Conservation (phyloP, 2,888 invertebrate genomes). For the Eristalinus sepulchralis region DNA sequence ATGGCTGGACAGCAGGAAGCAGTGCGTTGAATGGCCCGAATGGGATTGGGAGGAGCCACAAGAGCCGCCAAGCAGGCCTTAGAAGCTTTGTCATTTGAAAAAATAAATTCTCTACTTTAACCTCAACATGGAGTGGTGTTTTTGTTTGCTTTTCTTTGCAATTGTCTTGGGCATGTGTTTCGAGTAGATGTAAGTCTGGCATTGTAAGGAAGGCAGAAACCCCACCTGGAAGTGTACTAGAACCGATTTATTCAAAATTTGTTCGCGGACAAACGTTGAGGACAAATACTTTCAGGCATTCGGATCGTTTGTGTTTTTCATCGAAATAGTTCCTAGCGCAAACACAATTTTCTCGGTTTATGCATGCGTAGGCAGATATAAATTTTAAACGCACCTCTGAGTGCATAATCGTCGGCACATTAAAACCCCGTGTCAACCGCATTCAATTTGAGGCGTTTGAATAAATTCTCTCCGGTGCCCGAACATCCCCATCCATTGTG, state of each 20-base stretch:
- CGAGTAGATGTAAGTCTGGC: no score
- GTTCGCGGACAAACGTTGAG: no score
- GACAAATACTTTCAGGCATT: no score
- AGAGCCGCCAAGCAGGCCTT: slow-evolving; percentile 72
- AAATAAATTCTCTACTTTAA: not conserved
- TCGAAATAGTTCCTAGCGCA: not conserved
- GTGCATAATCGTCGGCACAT: not conserved
- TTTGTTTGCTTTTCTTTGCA: no score
- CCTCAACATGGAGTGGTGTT: no score
- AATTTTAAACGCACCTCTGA: not conserved
- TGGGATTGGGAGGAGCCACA: slow-evolving; percentile 76
- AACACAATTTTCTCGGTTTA: not conserved
- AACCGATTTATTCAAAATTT: no score
- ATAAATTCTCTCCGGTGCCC: not conserved
- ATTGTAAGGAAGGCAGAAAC: no score
- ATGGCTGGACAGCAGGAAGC: slow-evolving; percentile 75
- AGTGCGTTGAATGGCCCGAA: slow-evolving; percentile 76
- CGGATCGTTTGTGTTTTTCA: no score
- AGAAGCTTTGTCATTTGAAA: not conserved
- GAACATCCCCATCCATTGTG: not conserved
- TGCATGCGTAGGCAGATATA: not conserved
- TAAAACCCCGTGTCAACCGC: not conserved
- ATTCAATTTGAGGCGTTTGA: not conserved
- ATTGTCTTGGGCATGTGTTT: no score
- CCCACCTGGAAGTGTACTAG: no score